Conservation (phyloP, 2,888 invertebrate genomes). For the Mycalesis mineus region DNA sequence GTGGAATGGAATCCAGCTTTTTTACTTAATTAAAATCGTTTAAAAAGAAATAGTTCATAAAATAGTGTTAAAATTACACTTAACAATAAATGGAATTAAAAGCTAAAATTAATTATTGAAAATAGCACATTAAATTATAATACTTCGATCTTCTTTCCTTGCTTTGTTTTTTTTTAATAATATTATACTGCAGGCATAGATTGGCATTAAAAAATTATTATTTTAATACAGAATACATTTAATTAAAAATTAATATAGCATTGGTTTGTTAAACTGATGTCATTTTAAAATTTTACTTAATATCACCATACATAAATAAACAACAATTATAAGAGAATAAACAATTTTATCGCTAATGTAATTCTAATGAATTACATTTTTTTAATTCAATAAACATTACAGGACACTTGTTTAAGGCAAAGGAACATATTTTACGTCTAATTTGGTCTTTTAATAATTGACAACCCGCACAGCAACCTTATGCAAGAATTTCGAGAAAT, state of each 20-base stretch:
- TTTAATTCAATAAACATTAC: background rate
- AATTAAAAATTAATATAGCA: background rate
- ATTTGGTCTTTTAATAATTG: slow-evolving; percentile 9
- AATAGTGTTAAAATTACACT: slow-evolving; percentile 5
- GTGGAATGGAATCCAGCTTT: slow-evolving; percentile 19
- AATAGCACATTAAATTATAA: background rate
- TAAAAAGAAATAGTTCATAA: background rate
- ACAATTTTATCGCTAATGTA: no score
- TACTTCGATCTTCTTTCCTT: background rate
- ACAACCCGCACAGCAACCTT: background rate
- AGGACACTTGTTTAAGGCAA: background rate
- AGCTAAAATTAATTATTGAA: background rate
- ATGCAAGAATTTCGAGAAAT: background rate
- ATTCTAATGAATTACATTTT: background rate
- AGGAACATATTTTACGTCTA: slow-evolving; percentile 8
- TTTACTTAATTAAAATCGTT: background rate
- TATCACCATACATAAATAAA: background rate
- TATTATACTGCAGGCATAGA: no score
- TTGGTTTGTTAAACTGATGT: no score
- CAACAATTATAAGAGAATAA: background rate
- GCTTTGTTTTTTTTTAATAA: no score
- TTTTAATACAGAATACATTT: background rate
- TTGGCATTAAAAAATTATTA: background rate
- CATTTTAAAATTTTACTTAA: no score
- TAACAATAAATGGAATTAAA: slow-evolving; percentile 11